A percentile compares a stretch with the other conserved stretches of the same genome.
Conservation (phyloP, 2,888 invertebrate species). For the Sycophila texana region DNA sequence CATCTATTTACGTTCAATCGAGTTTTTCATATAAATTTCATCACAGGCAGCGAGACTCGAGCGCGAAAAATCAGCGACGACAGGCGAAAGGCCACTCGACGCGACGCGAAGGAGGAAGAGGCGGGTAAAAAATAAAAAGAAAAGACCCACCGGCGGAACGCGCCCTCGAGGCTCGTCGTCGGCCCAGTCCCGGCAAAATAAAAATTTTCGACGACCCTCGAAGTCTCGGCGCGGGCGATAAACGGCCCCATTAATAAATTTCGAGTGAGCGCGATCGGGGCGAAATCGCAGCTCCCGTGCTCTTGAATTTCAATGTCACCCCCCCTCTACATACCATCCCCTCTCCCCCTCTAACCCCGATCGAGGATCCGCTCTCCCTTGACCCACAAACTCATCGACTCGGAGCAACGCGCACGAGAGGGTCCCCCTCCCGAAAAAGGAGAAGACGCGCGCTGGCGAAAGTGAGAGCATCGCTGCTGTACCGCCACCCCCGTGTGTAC, state of each 20-base stretch:
- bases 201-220: background rate
- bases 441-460: background rate
- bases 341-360: conserved; percentile 14
- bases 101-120: no score
- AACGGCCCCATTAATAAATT: conserved; percentile 18
- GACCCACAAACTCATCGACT: conserved; percentile 58
- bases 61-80: no score
- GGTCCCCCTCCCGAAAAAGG: conserved; percentile 5
- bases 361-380: conserved; percentile 51
- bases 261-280: background rate
- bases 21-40: no score
- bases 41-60: no score
- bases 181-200: no score
- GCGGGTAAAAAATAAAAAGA: no score
- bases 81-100: no score
- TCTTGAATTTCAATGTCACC: conserved; percentile 27
- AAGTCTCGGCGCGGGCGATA: conserved; percentile 6
- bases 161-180: no score
- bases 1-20: no score
- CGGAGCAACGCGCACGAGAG: conserved; percentile 21
- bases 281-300: background rate
- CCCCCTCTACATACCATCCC: conserved; percentile 5
- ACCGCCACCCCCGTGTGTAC: no score
- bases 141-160: no score
- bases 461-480: conserved; percentile 19